Percentiles rank a stretch among this genome's conserved stretches.
These are phyloP conservation scores for Thereva nobilitata DNA, from an alignment of 2,888 invertebrate species.

Conservation along the genomic window DNA sequence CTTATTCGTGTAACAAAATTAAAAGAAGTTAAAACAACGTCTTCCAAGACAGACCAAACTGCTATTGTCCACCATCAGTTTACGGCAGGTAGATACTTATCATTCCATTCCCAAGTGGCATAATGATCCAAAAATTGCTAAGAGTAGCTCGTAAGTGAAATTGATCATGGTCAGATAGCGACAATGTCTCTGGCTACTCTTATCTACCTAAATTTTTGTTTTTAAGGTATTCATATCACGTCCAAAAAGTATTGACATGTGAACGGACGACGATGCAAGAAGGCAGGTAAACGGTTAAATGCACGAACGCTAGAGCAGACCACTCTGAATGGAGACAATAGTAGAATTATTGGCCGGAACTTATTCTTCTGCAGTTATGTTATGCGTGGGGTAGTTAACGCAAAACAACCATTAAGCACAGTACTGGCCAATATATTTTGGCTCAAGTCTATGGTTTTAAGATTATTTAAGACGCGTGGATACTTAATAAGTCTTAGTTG, in stretches of 20 bases:
- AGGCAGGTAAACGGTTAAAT: no score
- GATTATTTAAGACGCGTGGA: neutral
- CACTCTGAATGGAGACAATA: no score
- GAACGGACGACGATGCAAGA: no score
- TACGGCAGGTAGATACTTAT: neutral
- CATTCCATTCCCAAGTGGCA: conserved; percentile 16
- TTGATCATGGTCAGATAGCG: conserved; percentile 26
- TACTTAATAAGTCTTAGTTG: conserved; percentile 24
- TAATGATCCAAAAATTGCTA: conserved; percentile 24
- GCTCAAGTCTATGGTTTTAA: neutral
- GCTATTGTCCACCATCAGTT: conserved; percentile 3
- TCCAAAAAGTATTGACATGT: neutral
- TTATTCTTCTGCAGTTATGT: no score
- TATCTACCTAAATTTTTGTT: conserved; percentile 4
- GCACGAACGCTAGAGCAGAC: no score
- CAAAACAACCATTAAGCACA: neutral
- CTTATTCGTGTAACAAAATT: neutral
- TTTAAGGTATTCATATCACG: conserved; percentile 17
- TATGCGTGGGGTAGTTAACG: no score
- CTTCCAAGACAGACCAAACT: conserved; percentile 26
- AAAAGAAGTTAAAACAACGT: conserved; percentile 10
- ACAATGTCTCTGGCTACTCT: conserved; percentile 6
- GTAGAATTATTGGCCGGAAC: no score
- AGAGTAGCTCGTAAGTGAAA: conserved; percentile 21
- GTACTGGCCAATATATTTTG: neutral